A percentile compares a stretch with the other conserved stretches of the same genome.
phyloP scores from a whole-genome alignment of 1,140 invertebrate species.

The Lepidostoma basale region DNA sequence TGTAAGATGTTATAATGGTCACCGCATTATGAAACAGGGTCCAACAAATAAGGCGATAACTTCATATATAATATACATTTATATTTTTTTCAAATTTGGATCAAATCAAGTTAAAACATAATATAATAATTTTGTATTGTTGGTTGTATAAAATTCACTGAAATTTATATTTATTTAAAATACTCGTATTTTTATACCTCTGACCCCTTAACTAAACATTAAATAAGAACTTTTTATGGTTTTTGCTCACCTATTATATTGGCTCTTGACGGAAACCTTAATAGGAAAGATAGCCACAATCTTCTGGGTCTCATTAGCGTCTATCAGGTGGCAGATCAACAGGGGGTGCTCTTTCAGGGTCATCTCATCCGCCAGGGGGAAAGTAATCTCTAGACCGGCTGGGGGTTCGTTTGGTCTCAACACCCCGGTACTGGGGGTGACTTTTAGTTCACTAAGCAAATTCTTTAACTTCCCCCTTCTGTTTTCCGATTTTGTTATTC shows the following conservation, averaged over 20 bases:
- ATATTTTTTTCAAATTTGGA: too few species aligned
- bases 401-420: slow-evolving; percentile 5
- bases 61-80: too few species aligned
- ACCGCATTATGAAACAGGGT: too few species aligned
- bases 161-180: too few species aligned
- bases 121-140: background rate
- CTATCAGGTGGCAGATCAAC: slow-evolving; percentile 7
- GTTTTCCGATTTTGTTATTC: background rate
- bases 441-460: background rate
- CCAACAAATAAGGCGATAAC: too few species aligned
- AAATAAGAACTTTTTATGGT: too few species aligned
- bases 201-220: too few species aligned
- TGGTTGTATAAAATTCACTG: too few species aligned
- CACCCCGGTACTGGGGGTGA: background rate
- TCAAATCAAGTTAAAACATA: background rate
- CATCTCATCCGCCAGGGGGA: background rate
- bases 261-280: slow-evolving; percentile 10
- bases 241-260: slow-evolving; percentile 13
- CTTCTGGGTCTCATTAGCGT: slow-evolving; percentile 7
- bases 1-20: too few species aligned
- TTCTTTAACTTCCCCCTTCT: background rate
- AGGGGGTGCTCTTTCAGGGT: background rate
- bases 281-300: slow-evolving; percentile 10
- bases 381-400: background rate
- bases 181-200: too few species aligned